phyloP scores from a whole-genome alignment of 2,888 invertebrate species.

The Lasioglossum figueresi region DNA sequence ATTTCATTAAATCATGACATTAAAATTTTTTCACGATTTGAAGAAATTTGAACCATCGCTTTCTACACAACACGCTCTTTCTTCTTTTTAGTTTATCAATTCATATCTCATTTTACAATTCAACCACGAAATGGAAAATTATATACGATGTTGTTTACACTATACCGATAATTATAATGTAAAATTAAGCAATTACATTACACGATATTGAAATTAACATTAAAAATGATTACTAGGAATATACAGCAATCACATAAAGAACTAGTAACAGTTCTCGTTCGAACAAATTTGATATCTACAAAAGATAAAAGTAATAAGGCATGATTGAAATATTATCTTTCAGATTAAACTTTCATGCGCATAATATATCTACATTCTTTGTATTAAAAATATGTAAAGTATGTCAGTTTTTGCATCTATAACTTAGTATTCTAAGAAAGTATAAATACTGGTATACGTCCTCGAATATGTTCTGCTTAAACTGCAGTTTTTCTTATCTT shows the following conservation, averaged over 20 bases:
- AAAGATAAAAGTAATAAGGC: slow-evolving; percentile 7
- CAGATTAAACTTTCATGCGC: neutral
- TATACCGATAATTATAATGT: slow-evolving; percentile 43
- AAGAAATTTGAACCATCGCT: slow-evolving; percentile 40
- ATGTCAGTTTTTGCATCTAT: neutral
- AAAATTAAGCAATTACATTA: slow-evolving; percentile 47
- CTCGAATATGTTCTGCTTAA: slow-evolving; percentile 10
- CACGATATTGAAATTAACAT: slow-evolving; percentile 25
- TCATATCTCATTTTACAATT: slow-evolving; percentile 38
- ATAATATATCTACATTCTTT: slow-evolving; percentile 22
- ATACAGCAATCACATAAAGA: slow-evolving; percentile 48
- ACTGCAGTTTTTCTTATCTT: slow-evolving; percentile 10
- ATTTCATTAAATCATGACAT: slow-evolving; percentile 37
- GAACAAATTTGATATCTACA: slow-evolving; percentile 34
- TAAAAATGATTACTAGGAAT: slow-evolving; percentile 39
- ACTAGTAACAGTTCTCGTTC: slow-evolving; percentile 31
- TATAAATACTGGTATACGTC: neutral
- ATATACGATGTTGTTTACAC: slow-evolving; percentile 28
- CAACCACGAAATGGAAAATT: slow-evolving; percentile 17
- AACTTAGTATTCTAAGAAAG: slow-evolving; percentile 10
- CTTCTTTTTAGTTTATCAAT: slow-evolving; percentile 41
- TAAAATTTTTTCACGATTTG: slow-evolving; percentile 31
- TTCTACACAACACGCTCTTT: slow-evolving; percentile 29
- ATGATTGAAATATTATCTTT: slow-evolving; percentile 7
- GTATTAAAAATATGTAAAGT: slow-evolving; percentile 7